Conservation (phyloP, 2,797 vertebrate species). For the Darevskia nairensis region DNA sequence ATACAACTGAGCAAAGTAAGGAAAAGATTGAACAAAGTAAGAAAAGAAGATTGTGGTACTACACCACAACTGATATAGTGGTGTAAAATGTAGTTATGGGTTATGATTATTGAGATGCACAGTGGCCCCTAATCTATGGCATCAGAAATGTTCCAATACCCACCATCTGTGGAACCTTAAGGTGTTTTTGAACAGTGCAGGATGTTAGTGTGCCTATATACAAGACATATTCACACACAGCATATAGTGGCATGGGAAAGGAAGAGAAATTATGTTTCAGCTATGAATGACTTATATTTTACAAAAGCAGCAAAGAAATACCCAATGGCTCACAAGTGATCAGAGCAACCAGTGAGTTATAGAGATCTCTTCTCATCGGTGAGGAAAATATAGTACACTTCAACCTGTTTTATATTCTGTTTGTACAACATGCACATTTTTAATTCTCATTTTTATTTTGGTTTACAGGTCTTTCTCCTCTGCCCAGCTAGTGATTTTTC, state of each 20-base stretch:
- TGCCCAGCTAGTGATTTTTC: conserved; percentile 48
- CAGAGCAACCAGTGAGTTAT: conserved; percentile 58
- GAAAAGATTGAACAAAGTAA: not conserved
- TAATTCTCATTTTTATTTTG: conserved; percentile 74
- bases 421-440: conserved; percentile 60
- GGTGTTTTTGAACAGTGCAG: conserved; percentile 67
- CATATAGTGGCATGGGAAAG: conserved; percentile 70
- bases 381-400: conserved; percentile 64
- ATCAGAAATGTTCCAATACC: conserved; percentile 67
- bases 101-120: conserved; percentile 64
- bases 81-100: conserved; percentile 54
- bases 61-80: conserved; percentile 43
- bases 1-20: not conserved
- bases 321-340: conserved; percentile 63
- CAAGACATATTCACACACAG: conserved; percentile 54
- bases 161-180: conserved; percentile 72
- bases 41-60: not conserved
- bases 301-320: conserved; percentile 59
- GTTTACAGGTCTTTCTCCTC: conserved; percentile 65
- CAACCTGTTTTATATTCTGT: conserved; percentile 72
- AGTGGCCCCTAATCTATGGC: conserved; percentile 67
- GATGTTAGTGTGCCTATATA: conserved; percentile 62
- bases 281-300: conserved; percentile 69
- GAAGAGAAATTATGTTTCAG: conserved; percentile 61
- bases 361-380: conserved; percentile 64